Conservation (phyloP, 1,140 invertebrate genomes). For the Lysiphlebus fabarum region DNA sequence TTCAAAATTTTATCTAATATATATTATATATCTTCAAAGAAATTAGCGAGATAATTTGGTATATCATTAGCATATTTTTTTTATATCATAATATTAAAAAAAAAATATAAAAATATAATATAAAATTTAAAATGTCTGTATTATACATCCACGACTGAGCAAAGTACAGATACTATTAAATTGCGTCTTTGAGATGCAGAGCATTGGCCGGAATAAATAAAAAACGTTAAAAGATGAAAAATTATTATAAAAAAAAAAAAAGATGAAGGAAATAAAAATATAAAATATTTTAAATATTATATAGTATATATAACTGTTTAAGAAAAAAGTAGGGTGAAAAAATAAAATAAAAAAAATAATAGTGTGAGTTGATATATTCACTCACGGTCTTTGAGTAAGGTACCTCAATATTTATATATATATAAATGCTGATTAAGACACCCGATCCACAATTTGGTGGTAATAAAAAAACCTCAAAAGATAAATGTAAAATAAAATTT, state of each 20-base stretch:
- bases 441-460: constrained; percentile 54
- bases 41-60: no score
- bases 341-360: background rate
- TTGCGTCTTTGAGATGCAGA: constrained; percentile 55
- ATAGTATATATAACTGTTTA: constrained; percentile 1
- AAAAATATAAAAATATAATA: background rate
- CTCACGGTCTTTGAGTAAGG: constrained; percentile 41
- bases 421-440: constrained; percentile 54
- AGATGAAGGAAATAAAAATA: constrained; percentile 12
- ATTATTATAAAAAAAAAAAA: constrained; percentile 12
- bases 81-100: no score
- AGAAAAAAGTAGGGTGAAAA: background rate
- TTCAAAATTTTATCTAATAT: no score
- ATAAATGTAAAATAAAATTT: constrained; percentile 26
- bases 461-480: constrained; percentile 50
- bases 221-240: constrained; percentile 13
- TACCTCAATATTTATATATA: constrained; percentile 32
- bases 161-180: constrained; percentile 33
- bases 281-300: constrained; percentile 12
- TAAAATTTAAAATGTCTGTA: constrained; percentile 3
- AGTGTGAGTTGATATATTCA: constrained; percentile 19
- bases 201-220: constrained; percentile 33
- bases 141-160: background rate
- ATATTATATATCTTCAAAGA: no score
- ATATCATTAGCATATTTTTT: no score